Conservation (phyloP, 2,888 invertebrate species). For the Oscheius myriophilus region DNA sequence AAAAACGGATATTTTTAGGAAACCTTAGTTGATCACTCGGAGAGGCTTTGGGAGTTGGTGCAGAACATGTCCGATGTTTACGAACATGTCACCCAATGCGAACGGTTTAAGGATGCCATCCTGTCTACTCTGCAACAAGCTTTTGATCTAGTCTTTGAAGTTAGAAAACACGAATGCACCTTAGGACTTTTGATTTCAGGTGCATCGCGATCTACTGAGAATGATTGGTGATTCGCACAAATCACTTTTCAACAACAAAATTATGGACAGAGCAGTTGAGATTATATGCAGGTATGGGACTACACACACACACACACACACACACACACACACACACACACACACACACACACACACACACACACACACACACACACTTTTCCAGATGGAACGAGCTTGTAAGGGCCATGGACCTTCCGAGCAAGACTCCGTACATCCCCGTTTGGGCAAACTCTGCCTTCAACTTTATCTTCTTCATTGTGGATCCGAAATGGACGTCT, state of each 20-base stretch:
- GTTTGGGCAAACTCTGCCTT: constrained; percentile 52
- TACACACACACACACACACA: too few species aligned
- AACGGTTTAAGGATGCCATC: constrained; percentile 12
- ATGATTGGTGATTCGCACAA: constrained; percentile 42
- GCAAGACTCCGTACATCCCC: constrained; percentile 31
- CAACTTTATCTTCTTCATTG: constrained; percentile 46
- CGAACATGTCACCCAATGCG: constrained; percentile 8
- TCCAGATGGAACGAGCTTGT: constrained; percentile 33
- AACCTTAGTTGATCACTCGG: not conserved
- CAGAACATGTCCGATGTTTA: constrained; percentile 76
- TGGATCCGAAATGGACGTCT: constrained; percentile 46
- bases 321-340: too few species aligned
- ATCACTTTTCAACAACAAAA: constrained; percentile 22
- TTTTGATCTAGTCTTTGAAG: constrained; percentile 22
- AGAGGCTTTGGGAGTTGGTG: constrained; percentile 22
- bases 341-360: too few species aligned
- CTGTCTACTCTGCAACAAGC: constrained; percentile 17
- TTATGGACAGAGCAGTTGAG: constrained; percentile 32
- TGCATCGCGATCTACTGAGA: constrained; percentile 46
- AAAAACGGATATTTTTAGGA: not conserved
- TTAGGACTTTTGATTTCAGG: constrained; percentile 18
- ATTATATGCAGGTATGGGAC: constrained; percentile 3
- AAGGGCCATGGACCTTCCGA: not conserved
- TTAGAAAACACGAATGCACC: not conserved
- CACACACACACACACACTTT: too few species aligned